Conservation (phyloP, 2,113 vertebrate genomes). For the Motacilla tschutschensis region DNA sequence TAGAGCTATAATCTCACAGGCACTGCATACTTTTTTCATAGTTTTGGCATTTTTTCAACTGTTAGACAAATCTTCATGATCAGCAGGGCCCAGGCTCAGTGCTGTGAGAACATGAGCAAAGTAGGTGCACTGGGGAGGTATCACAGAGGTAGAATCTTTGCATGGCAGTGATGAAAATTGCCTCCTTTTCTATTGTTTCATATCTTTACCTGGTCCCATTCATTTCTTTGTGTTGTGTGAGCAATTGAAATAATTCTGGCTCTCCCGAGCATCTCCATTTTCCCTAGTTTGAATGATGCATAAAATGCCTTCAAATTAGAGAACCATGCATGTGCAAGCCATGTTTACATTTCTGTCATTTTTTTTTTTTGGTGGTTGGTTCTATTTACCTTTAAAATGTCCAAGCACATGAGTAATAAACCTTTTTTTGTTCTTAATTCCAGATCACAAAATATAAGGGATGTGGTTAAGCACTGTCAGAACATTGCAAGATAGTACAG, state of each 20-base stretch:
- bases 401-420: background rate
- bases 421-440: constrained; percentile 45
- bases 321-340: background rate
- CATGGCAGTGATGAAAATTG: background rate
- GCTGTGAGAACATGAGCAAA: constrained; percentile 1
- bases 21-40: background rate
- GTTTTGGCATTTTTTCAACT: constrained; percentile 15
- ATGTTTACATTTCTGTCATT: background rate
- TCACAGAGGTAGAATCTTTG: background rate
- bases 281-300: background rate
- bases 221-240: background rate
- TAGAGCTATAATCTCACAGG: background rate
- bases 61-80: background rate
- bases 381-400: constrained; percentile 22
- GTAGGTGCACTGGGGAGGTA: background rate
- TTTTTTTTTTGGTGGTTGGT: background rate
- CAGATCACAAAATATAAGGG: background rate
- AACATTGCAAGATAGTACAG: background rate
- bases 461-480: background rate
- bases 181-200: background rate
- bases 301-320: background rate
- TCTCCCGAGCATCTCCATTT: background rate
- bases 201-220: background rate
- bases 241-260: background rate
- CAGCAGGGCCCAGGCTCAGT: background rate